Base-by-base conservation (phyloP, 2,888 invertebrate species). In the Amiota communis region DNA sequence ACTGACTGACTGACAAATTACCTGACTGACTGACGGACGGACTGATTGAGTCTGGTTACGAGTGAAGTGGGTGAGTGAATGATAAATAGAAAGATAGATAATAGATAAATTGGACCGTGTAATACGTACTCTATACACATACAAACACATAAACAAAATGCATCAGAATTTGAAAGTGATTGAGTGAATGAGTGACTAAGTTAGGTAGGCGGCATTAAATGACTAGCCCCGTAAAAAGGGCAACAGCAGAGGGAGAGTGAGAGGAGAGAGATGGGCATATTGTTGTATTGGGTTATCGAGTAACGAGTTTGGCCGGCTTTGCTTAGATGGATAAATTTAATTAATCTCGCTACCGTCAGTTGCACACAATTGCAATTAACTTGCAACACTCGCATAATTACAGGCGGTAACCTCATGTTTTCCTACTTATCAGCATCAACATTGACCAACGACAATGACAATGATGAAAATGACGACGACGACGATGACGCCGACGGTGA, bases 331-430 rank as follows among this genome's bases (percentile, higher is more conserved):
- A 82, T 83, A 83, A 87, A 86, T 87, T 87, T 88, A 87, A 87
- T 88, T 88, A 88, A 87, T 88, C 85, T 84, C 81, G 81, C 83
- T 80, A 84, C 85, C 86, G 81, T 87, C 88, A 87, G 85, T 87
- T 85, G 85, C 88, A 88, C 84, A 84, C 86, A 87, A 85, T 86
- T 84, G 86, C 86, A 87, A 88, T 87, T 88, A 88, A 87, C 86
- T 88, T 86, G 87, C 88, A 87, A 87, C 87, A 81, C 83, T 87
- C 84, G 82, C 85, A 87, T 85, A 87, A 84, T 87, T 86, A 86
- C 86, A 83, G 81, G 79, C 82, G 82, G 79, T 81, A 82, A 87
- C 88, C 86, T 86, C 86, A 87, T 86, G 88, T 86, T 87, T 84
- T 86, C 85, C 88, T 86, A 86, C 85, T 82, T 83, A 85, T 85